These are phyloP conservation scores for Vespertilio murinus DNA, from an alignment of 2,797 vertebrate species.

Conservation along the genomic window DNA sequence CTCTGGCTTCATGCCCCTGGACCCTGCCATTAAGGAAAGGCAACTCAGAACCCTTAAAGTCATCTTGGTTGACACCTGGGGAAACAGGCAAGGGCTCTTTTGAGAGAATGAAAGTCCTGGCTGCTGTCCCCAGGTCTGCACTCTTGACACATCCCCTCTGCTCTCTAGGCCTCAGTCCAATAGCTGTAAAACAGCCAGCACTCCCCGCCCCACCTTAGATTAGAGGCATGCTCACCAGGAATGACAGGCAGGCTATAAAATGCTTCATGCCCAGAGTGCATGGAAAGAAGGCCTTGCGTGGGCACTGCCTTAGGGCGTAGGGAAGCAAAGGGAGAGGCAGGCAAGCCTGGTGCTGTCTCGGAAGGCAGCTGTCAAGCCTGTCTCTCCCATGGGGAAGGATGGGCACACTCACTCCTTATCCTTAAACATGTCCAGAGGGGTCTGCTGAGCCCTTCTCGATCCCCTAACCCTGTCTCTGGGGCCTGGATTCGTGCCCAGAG, in stretches of 20 bases:
- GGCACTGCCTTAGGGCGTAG: background rate
- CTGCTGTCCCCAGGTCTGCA: background rate
- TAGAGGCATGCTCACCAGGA: background rate
- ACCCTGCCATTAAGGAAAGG: background rate
- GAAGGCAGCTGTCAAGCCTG: background rate
- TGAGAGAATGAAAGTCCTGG: background rate
- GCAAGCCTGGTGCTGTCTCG: background rate
- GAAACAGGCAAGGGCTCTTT: background rate
- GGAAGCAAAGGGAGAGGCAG: background rate
- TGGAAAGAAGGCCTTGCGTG: background rate
- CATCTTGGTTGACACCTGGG: rapidly evolving
- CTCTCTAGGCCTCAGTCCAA: background rate
- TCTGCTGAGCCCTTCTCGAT: background rate
- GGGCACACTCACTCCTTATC: background rate
- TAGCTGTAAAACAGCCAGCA: background rate
- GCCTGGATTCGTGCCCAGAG: background rate
- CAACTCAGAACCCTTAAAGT: background rate
- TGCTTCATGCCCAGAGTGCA: background rate
- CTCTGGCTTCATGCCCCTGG: background rate
- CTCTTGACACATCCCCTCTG: background rate
- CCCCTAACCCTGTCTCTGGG: background rate
- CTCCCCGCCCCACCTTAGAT: background rate
- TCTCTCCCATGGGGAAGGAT: background rate
- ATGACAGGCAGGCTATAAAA: background rate
- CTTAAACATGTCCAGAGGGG: background rate